phyloP scores from a whole-genome alignment of 2,888 invertebrate species.

The Sepioteuthis lessoniana region DNA sequence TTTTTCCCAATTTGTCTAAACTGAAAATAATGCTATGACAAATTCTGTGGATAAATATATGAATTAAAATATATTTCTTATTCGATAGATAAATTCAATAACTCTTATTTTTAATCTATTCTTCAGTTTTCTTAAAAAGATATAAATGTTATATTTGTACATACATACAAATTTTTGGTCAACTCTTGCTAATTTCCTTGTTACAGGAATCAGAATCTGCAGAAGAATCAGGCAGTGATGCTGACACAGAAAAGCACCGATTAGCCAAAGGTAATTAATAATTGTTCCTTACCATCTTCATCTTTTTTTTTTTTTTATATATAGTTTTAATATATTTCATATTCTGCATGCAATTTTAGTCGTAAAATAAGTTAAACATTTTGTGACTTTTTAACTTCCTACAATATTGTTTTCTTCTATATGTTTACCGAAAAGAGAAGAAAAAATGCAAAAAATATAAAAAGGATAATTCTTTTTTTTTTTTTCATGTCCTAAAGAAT shows the following conservation, averaged over 20 bases:
- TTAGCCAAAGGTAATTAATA: constrained; percentile 39
- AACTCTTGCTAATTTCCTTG: constrained; percentile 37
- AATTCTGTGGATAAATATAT: too few relatives aligned
- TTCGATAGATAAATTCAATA: too few relatives aligned
- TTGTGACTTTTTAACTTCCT: neutral
- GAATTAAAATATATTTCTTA: too few relatives aligned
- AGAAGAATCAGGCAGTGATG: constrained; percentile 67
- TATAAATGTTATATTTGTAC: too few relatives aligned
- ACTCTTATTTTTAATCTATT: too few relatives aligned
- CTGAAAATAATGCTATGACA: too few relatives aligned
- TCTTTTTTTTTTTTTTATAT: too few relatives aligned
- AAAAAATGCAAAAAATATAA: neutral
- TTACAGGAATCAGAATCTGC: constrained; percentile 76
- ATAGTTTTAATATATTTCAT: neutral
- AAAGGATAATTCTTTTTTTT: neutral
- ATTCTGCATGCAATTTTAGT: neutral
- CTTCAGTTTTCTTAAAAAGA: too few relatives aligned
- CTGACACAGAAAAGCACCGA: constrained; percentile 44
- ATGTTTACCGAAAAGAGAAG: neutral
- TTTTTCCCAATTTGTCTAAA: too few relatives aligned
- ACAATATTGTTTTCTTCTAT: neutral
- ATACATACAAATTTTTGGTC: too few relatives aligned
- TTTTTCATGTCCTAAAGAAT: neutral
- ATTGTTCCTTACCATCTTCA: neutral
- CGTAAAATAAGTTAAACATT: neutral